These are phyloP conservation scores for Anoplolepis gracilipes DNA, from an alignment of 1,140 invertebrate species.

Conservation along the genomic window DNA sequence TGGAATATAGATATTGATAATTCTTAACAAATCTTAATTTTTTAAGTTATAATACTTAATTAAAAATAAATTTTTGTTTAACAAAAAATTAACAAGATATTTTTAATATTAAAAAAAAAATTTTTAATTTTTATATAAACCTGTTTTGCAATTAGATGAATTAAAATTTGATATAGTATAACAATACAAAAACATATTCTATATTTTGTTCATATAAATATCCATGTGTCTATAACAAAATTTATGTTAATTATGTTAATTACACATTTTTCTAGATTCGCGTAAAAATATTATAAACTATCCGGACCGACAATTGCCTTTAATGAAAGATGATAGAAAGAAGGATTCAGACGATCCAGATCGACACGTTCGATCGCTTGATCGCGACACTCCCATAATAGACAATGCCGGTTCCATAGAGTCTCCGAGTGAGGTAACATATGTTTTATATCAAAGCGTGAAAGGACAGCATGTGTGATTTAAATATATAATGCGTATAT, in stretches of 20 bases:
- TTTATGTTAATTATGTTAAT: not conserved
- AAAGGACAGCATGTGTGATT: not conserved
- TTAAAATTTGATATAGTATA: not conserved
- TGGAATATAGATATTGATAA: not conserved
- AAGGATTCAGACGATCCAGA: slow-evolving; percentile 73
- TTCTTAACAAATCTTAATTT: not conserved
- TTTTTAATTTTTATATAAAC: not conserved
- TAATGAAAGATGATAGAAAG: slow-evolving; percentile 49
- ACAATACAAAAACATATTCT: not conserved
- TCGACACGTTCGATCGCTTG: slow-evolving; percentile 79
- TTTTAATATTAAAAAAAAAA: not conserved
- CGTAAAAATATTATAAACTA: slow-evolving; percentile 15
- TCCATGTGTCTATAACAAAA: not conserved
- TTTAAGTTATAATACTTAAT: not conserved
- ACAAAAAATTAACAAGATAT: not conserved
- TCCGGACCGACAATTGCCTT: slow-evolving; percentile 24
- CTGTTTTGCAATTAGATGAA: not conserved
- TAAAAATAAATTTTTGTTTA: not conserved
- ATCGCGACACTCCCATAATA: slow-evolving; percentile 64
- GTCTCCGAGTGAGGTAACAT: slow-evolving; percentile 30
- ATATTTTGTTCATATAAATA: not conserved
- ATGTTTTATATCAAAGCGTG: not conserved
- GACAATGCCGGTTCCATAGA: slow-evolving; percentile 26
- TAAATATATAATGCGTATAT: not conserved
- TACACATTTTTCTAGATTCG: slow-evolving; percentile 34